phyloP scores from a whole-genome alignment of 2,113 vertebrate species.

The Thinocorus orbignyianus region DNA sequence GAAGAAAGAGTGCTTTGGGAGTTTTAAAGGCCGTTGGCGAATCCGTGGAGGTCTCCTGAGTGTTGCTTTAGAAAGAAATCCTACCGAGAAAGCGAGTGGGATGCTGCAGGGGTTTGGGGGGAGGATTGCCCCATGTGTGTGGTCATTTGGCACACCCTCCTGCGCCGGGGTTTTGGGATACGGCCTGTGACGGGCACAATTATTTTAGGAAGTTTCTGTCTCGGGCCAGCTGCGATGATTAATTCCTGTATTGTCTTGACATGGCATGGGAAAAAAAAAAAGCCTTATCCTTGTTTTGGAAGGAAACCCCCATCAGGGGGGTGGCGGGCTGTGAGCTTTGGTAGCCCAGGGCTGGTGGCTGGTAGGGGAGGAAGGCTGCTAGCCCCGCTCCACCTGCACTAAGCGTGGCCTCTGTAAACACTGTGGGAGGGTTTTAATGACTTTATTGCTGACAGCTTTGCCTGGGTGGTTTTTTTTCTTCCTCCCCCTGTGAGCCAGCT shows the following conservation, averaged over 20 bases:
- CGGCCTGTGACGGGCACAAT: fast-evolving
- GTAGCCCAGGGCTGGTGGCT: neutral
- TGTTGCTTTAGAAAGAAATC: neutral
- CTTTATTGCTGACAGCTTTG: neutral
- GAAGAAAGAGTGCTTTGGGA: fast-evolving
- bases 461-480: neutral
- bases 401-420: neutral
- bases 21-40: neutral
- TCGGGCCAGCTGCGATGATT: neutral
- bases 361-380: neutral
- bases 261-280: neutral
- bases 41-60: fast-evolving
- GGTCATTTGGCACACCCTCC: neutral
- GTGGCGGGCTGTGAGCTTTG: fast-evolving
- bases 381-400: fast-evolving
- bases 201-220: neutral
- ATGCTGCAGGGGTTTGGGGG: no score
- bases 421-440: neutral
- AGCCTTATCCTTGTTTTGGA: fast-evolving
- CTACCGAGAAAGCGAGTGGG: fast-evolving
- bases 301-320: neutral
- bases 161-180: fast-evolving
- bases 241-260: fast-evolving
- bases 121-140: neutral
- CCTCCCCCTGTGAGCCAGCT: neutral